phyloP scores from a whole-genome alignment of 2,113 vertebrate species.

The Salvelinus sp. region DNA sequence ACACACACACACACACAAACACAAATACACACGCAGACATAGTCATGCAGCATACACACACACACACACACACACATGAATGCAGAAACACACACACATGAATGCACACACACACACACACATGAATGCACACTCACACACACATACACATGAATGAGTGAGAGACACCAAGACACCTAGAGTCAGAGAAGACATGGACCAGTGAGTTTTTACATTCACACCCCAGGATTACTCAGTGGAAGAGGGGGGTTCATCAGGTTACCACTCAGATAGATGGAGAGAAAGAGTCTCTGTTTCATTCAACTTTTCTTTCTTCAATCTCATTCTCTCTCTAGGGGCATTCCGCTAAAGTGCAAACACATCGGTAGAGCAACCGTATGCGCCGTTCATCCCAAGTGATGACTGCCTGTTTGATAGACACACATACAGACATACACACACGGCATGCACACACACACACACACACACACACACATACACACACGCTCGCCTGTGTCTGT shows the following conservation, averaged over 20 bases:
- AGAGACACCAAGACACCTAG: no score
- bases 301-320: neutral
- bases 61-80: neutral
- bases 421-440: neutral
- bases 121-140: neutral
- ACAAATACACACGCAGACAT: neutral
- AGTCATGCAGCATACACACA: neutral
- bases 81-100: neutral
- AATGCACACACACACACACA: neutral
- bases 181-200: no score
- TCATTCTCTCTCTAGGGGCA: neutral
- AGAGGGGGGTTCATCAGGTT: no score
- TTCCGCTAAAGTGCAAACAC: neutral
- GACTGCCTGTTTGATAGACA: neutral
- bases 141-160: neutral
- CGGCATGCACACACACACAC: neutral
- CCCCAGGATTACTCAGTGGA: no score
- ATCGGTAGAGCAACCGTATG: neutral
- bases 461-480: neutral
- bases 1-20: neutral
- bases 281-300: neutral
- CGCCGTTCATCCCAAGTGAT: no score
- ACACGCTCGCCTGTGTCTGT: neutral
- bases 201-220: no score
- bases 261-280: no score